A percentile compares a stretch with the other conserved stretches of the same genome.
phyloP scores from a whole-genome alignment of 2,797 vertebrate genomes.

The Phaenicophaeus curvirostris region DNA sequence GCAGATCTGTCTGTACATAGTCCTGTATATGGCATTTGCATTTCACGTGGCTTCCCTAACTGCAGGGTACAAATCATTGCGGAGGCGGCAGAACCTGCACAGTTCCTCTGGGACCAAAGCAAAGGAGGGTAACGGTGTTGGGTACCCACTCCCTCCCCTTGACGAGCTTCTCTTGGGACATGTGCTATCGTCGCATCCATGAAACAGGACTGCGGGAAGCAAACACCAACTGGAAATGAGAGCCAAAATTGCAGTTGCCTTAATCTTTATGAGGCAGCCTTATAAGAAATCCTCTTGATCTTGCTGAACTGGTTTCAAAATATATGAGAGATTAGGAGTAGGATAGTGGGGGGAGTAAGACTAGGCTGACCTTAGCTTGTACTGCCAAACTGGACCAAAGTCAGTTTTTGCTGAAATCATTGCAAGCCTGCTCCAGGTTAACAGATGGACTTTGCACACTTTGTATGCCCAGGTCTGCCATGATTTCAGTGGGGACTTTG shows the following conservation, averaged over 20 bases:
- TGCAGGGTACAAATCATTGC: neutral
- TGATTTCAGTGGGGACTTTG: neutral
- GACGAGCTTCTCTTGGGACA: neutral
- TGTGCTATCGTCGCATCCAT: rapidly evolving
- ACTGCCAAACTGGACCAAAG: neutral
- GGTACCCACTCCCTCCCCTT: neutral
- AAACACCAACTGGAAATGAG: neutral
- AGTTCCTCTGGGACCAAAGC: neutral
- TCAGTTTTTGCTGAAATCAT: slow-evolving; percentile 45
- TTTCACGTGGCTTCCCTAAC: slow-evolving; percentile 17
- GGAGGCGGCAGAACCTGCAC: neutral
- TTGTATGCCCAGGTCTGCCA: neutral
- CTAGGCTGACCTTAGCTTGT: neutral
- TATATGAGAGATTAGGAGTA: slow-evolving; percentile 28
- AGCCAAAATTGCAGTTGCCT: slow-evolving; percentile 64
- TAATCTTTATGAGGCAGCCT: slow-evolving; percentile 64
- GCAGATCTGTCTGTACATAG: slow-evolving; percentile 61
- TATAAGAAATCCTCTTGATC: slow-evolving; percentile 16
- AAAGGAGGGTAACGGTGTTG: neutral
- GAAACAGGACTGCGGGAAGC: neutral
- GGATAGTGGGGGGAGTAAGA: neutral
- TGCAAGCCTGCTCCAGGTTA: slow-evolving; percentile 38
- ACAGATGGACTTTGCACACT: neutral
- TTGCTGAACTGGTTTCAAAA: slow-evolving; percentile 29
- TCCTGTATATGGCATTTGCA: neutral